Evolutionary conservation across 1,140 invertebrate genomes (phyloP), one percentile per base, ranked within the genome.

Genomic region (Andrena cerasifolii): DNA sequence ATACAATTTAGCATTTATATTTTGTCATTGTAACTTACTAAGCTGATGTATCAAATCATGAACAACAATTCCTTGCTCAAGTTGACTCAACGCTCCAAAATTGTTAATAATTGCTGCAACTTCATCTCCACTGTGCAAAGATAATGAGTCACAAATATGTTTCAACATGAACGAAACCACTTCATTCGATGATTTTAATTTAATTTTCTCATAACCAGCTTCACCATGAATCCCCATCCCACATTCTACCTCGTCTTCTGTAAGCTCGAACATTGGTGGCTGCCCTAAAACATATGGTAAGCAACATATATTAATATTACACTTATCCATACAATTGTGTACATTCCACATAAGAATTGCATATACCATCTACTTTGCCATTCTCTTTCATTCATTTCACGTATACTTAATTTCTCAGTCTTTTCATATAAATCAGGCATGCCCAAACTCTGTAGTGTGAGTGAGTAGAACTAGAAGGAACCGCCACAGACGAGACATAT

Each of bases 191-290:
- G 90, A 92, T 47, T 89, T 91, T 82, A 96, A 93, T 88, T 95
- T 95, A 28, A 95, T 92, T 86, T 95, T 94, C 77, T 94, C 93
- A 16, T 96, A 95, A 26, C 97, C 97, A n/a, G 96, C 95, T 92
- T 98, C 97, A 0, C 97, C 97, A 89, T 98, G 97, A 61, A 98
- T 94, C 63, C 97, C 97, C 28, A 97, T 93, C 1, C 97, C 97
- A 10, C 98, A 91, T 92, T 98, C 97, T 90, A 98, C 95, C 89
- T 96, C 94, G 86, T 96, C 95, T 1, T 91, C 65, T 10, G 92
- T 91, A 36, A 98, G 90, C 24, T 94, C 92, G 85, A 97, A 97
- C 67, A 96, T 92, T 1, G 94, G 94, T 1, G 89, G 92, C 79
- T 94, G 92, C 40, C 93, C 94, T 94, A 1, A 81, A 83, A 66